These are phyloP conservation scores for Melanotaenia nigrans DNA, from an alignment of 2,797 vertebrate genomes.

Conservation along the genomic window DNA sequence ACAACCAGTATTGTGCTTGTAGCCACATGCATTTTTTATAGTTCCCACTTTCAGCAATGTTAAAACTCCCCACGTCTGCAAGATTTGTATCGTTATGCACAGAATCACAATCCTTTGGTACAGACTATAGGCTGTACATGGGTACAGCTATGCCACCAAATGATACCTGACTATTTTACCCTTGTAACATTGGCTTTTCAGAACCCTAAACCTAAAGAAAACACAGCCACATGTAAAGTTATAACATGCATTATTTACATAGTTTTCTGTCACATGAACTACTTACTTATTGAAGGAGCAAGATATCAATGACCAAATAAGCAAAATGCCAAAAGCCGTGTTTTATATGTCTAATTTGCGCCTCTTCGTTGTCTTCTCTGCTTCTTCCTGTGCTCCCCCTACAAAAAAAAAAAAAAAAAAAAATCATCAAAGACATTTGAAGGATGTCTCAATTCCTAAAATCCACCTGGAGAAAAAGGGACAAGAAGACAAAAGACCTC, in stretches of 20 bases:
- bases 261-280: too few species aligned
- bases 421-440: not conserved
- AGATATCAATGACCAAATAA: too few species aligned
- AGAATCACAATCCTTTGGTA: not conserved
- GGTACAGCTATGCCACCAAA: not conserved
- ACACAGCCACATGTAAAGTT: not conserved
- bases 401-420: too few species aligned
- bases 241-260: too few species aligned
- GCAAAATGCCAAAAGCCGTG: too few species aligned
- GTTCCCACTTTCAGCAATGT: not conserved
- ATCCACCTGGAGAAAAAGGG: not conserved
- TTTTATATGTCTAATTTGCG: not conserved
- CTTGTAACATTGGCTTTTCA: not conserved
- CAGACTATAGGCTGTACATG: not conserved
- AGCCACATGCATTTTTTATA: not conserved
- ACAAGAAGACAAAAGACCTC: not conserved
- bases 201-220: not conserved
- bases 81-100: not conserved
- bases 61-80: not conserved
- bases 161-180: too few species aligned
- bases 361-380: not conserved
- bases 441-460: not conserved
- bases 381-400: not conserved
- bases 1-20: not conserved
- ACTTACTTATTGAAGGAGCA: too few species aligned